Conservation (phyloP, 2,113 vertebrate species). For the Elanoides forficatus region DNA sequence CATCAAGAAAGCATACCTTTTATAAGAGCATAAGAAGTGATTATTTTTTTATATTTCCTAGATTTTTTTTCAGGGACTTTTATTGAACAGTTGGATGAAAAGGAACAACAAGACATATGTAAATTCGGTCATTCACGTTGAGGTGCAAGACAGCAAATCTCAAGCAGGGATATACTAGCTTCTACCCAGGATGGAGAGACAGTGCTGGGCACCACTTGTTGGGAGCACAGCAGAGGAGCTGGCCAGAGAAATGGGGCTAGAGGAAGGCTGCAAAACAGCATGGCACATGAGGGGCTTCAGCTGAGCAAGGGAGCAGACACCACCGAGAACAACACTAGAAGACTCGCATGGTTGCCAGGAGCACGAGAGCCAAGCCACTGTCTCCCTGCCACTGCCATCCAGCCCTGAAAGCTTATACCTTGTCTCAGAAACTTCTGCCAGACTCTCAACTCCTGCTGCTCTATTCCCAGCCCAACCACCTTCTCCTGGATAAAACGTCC, state of each 20-base stretch:
- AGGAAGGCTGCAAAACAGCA: neutral
- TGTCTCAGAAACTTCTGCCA: neutral
- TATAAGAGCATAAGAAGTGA: neutral
- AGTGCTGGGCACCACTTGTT: neutral
- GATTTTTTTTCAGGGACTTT: neutral
- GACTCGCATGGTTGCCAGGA: neutral
- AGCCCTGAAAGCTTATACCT: neutral
- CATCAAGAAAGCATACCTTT: neutral
- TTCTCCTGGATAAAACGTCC: neutral
- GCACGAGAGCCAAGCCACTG: neutral
- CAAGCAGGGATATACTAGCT: neutral
- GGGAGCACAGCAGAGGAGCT: neutral
- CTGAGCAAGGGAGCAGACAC: neutral
- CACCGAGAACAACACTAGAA: neutral
- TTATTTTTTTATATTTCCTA: neutral
- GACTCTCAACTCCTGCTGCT: neutral
- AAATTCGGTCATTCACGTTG: fast-evolving
- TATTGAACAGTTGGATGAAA: neutral
- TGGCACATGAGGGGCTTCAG: neutral
- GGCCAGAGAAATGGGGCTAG: neutral
- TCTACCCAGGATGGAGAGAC: neutral
- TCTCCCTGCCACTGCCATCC: neutral
- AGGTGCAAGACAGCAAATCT: neutral
- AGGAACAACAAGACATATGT: neutral
- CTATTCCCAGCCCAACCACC: neutral